Percentiles rank a stretch among this genome's conserved stretches.
Conservation (phyloP, 2,113 vertebrate genomes). For the Ciconia maguari region DNA sequence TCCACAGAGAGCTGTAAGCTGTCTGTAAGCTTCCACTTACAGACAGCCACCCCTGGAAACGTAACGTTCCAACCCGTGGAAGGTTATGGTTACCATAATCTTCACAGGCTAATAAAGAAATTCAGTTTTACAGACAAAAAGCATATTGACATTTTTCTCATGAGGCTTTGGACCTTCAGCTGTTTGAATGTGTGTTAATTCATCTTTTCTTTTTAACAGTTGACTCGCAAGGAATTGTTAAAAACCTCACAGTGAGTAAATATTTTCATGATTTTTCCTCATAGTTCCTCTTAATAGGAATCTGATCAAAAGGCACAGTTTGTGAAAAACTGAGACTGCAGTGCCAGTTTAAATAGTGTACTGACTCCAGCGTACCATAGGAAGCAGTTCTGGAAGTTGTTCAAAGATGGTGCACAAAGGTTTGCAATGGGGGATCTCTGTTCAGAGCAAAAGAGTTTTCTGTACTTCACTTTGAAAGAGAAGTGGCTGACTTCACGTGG, state of each 20-base stretch:
- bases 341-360: background rate
- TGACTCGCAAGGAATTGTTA: slow-evolving; percentile 88
- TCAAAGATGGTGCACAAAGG: background rate
- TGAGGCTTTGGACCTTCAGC: background rate
- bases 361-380: background rate
- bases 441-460: background rate
- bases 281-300: background rate
- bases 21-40: too few relatives aligned
- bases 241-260: slow-evolving; percentile 91
- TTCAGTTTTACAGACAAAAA: background rate
- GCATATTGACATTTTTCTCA: background rate
- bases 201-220: slow-evolving; percentile 76
- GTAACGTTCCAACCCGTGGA: background rate
- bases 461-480: background rate
- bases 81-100: background rate
- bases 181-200: background rate
- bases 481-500: background rate
- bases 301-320: background rate
- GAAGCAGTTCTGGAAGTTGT: background rate
- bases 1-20: too few relatives aligned
- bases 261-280: background rate
- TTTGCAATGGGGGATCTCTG: background rate
- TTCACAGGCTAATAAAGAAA: background rate
- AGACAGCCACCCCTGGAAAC: background rate
- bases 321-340: background rate